Conservation (phyloP, 2,888 invertebrate genomes). For the Rhingia rostrata region DNA sequence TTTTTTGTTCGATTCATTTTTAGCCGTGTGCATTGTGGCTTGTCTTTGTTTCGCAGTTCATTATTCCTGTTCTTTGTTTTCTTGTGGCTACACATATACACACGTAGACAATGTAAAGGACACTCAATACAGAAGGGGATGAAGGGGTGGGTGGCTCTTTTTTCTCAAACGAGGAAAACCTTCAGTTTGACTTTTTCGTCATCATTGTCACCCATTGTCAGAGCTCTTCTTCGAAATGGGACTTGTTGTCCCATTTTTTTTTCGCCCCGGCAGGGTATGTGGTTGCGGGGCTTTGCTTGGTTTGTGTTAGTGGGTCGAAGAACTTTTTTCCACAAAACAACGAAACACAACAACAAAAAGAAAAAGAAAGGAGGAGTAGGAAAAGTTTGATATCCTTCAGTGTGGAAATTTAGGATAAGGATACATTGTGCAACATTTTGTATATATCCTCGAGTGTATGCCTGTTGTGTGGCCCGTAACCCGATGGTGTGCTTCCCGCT, state of each 20-base stretch:
- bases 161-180: slow-evolving; percentile 15
- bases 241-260: slow-evolving; percentile 61
- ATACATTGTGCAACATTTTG: slow-evolving; percentile 62
- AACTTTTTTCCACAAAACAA: slow-evolving; percentile 36
- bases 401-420: slow-evolving; percentile 66
- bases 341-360: neutral
- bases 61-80: slow-evolving; percentile 65
- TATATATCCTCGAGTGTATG: slow-evolving; percentile 12
- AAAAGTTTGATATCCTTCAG: slow-evolving; percentile 38
- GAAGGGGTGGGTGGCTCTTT: no score
- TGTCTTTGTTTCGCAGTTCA: slow-evolving; percentile 70
- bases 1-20: slow-evolving; percentile 11
- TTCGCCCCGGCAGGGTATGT: slow-evolving; percentile 3
- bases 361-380: slow-evolving; percentile 15
- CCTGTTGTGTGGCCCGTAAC: neutral
- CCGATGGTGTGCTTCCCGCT: no score
- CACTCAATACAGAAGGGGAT: slow-evolving; percentile 45
- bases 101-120: slow-evolving; percentile 52
- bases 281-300: slow-evolving; percentile 9
- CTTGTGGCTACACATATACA: slow-evolving; percentile 13
- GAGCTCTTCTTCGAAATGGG: slow-evolving; percentile 39
- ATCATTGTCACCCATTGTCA: slow-evolving; percentile 70
- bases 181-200: slow-evolving; percentile 69
- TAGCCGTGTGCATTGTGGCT: slow-evolving; percentile 55
- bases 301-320: slow-evolving; percentile 57